A percentile compares a stretch with the other conserved stretches of the same genome.
These are phyloP conservation scores for Nezara viridula DNA, from an alignment of 2,888 invertebrate species.

Conservation along the genomic window DNA sequence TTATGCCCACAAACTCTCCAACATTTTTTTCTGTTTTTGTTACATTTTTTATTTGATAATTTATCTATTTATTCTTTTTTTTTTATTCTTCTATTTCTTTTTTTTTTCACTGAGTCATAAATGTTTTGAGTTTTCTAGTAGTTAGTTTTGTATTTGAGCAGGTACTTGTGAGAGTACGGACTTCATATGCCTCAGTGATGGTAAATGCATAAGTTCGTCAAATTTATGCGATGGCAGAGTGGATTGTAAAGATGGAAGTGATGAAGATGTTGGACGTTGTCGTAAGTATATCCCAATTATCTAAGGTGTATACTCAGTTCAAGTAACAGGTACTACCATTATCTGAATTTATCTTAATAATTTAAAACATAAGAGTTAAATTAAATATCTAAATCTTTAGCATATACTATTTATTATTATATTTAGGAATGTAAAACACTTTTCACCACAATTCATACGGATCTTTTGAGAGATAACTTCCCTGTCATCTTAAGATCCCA, in stretches of 20 bases:
- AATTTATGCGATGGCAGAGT: slow-evolving; percentile 75
- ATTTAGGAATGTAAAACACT: too few relatives aligned
- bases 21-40: too few relatives aligned
- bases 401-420: too few relatives aligned
- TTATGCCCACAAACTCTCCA: too few relatives aligned
- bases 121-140: slow-evolving; percentile 39
- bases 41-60: too few relatives aligned
- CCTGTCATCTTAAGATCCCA: too few relatives aligned
- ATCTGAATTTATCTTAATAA: too few relatives aligned
- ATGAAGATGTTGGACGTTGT: slow-evolving; percentile 73
- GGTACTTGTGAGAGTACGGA: slow-evolving; percentile 67
- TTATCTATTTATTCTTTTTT: neutral
- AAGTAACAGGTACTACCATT: neutral
- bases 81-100: neutral
- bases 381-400: neutral
- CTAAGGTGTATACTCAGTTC: neutral
- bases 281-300: slow-evolving; percentile 59
- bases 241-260: slow-evolving; percentile 75
- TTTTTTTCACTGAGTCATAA: neutral
- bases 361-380: too few relatives aligned
- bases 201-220: slow-evolving; percentile 72
- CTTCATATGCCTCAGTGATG: slow-evolving; percentile 73
- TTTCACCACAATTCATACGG: too few relatives aligned
- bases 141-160: slow-evolving; percentile 56
- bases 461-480: too few relatives aligned